Conservation (phyloP, 2,888 invertebrate genomes). For the Volucella inflata region DNA sequence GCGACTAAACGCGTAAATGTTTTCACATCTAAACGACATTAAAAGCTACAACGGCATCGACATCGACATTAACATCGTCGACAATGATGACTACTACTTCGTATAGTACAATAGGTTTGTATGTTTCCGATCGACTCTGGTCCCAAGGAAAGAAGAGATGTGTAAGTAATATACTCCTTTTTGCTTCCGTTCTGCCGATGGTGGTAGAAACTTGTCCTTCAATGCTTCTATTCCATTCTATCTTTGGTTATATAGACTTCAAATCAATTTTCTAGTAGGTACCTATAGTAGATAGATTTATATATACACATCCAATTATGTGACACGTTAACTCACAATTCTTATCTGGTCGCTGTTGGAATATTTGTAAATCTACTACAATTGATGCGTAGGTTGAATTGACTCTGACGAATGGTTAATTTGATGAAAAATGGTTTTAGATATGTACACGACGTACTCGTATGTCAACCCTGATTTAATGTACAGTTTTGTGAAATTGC, state of each 20-base stretch:
- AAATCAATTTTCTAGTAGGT: constrained; percentile 40
- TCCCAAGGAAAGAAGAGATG: constrained; percentile 30
- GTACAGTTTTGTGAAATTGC: constrained; percentile 21
- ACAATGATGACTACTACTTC: constrained; percentile 3
- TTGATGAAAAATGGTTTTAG: constrained; percentile 33
- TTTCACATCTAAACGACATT: constrained; percentile 44
- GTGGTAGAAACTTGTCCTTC: constrained; percentile 24
- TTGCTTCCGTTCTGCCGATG: neutral
- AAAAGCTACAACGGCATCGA: neutral
- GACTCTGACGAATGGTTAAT: constrained; percentile 10
- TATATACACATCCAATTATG: neutral
- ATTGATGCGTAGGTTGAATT: constrained; percentile 31
- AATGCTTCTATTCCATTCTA: constrained; percentile 1
- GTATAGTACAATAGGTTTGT: neutral
- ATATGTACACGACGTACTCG: neutral
- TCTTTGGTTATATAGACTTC: constrained; percentile 52
- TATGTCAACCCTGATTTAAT: constrained; percentile 19
- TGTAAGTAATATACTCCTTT: too few species aligned
- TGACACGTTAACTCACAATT: constrained; percentile 36
- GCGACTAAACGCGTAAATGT: constrained; percentile 72
- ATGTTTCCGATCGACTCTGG: too few species aligned
- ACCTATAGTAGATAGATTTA: too few species aligned
- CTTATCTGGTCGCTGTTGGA: neutral
- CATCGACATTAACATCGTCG: neutral
- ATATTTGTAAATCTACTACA: neutral